A percentile compares a stretch with the other conserved stretches of the same genome.
Evolutionary conservation across 2,113 vertebrate genomes (phyloP).

Genomic region (Pangasianodon gigas): DNA sequence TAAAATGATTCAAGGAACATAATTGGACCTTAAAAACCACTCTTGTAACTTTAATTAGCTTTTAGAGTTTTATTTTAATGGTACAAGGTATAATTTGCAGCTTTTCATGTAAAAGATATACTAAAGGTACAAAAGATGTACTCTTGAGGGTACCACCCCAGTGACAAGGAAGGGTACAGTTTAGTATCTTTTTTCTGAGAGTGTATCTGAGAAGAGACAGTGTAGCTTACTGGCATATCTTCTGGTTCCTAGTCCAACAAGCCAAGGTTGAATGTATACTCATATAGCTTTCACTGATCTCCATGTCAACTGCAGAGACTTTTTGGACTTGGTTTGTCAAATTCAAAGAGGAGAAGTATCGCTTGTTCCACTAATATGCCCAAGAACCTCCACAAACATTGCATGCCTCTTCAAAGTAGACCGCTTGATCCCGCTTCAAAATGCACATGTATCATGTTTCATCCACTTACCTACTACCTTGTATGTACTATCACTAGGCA

Average conservation of each 20-base stretch:
- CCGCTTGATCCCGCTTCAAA: not conserved
- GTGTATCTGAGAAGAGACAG: not conserved
- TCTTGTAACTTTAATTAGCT: not conserved
- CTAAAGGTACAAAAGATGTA: not conserved
- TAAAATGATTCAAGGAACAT: not conserved
- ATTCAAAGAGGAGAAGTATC: no score
- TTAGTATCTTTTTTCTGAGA: not conserved
- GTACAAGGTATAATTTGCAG: not conserved
- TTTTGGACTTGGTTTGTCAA: no score
- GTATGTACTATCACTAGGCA: not conserved
- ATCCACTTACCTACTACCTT: not conserved
- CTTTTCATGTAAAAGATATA: not conserved
- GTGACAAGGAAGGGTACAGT: not conserved
- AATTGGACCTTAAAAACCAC: not conserved
- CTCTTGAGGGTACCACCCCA: not conserved
- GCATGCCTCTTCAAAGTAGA: not conserved
- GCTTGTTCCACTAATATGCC: no score
- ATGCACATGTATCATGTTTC: not conserved
- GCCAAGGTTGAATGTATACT: not conserved
- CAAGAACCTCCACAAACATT: not conserved
- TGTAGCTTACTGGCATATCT: not conserved
- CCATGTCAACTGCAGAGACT: not conserved
- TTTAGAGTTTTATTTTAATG: not conserved
- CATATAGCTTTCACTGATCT: not conserved
- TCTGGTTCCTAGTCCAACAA: not conserved